Conservation (phyloP, 2,888 invertebrate genomes). For the Zygothrica quintamaculata region DNA sequence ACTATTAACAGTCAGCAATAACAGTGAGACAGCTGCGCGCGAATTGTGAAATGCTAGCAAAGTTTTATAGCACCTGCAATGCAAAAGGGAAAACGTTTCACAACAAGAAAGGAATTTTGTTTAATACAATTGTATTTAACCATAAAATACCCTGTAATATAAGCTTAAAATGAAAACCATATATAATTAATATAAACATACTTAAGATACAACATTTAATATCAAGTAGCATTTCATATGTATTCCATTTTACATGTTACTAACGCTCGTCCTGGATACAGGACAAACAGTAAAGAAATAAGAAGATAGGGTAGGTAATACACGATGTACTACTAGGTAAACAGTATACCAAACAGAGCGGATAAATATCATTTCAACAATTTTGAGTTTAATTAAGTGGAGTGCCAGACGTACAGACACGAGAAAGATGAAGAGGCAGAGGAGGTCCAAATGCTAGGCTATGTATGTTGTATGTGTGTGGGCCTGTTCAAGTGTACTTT, state of each 20-base stretch:
- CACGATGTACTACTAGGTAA: conserved; percentile 1
- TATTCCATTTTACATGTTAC: no score
- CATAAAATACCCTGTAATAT: no score
- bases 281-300: neutral
- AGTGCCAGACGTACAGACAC: conserved; percentile 35
- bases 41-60: conserved; percentile 83
- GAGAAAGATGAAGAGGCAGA: neutral
- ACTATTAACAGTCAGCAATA: conserved; percentile 81
- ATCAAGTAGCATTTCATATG: no score
- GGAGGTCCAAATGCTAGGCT: neutral
- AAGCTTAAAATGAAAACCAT: no score
- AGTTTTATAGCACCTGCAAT: conserved; percentile 80
- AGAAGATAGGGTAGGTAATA: neutral
- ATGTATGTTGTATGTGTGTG: conserved; percentile 6
- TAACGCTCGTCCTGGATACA: no score
- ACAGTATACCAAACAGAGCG: conserved; percentile 20
- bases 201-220: no score
- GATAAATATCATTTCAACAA: conserved; percentile 59
- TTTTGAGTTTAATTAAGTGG: conserved; percentile 68
- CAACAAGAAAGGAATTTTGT: neutral
- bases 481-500: conserved; percentile 33
- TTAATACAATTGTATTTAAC: neutral
- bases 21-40: conserved; percentile 80
- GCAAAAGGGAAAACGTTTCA: conserved; percentile 31
- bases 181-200: no score